Evolutionary conservation across 2,113 vertebrate species (phyloP).

Genomic region (Pollimyrus isidori): DNA sequence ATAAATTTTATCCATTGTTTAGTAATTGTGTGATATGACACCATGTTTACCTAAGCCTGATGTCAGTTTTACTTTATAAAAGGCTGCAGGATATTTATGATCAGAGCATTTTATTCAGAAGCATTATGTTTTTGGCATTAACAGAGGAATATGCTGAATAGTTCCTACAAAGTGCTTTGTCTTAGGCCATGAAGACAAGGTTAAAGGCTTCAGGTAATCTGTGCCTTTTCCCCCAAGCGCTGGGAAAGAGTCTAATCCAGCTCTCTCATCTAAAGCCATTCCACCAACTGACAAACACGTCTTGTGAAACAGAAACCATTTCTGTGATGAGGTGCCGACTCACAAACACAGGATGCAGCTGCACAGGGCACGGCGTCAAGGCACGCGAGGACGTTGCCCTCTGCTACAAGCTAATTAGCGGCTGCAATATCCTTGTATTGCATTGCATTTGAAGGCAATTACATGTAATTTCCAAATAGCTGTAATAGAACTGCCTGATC

Average conservation of each 20-base stretch:
- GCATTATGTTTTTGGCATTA: neutral
- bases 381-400: neutral
- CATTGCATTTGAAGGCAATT: constrained; percentile 3
- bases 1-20: neutral
- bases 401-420: constrained; percentile 3
- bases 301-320: neutral
- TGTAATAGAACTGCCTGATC: constrained; percentile 9
- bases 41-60: neutral
- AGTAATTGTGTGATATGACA: neutral
- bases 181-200: neutral
- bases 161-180: neutral
- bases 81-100: neutral
- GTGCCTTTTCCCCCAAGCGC: neutral
- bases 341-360: neutral
- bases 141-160: neutral
- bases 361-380: neutral
- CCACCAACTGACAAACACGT: neutral
- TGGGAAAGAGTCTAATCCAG: neutral
- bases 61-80: neutral
- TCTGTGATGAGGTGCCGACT: neutral
- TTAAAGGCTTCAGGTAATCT: neutral
- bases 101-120: neutral
- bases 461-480: constrained; percentile 16
- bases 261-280: neutral
- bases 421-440: neutral